Base-by-base conservation (phyloP, 2,888 invertebrate species). In the Cyaniris semiargus region DNA sequence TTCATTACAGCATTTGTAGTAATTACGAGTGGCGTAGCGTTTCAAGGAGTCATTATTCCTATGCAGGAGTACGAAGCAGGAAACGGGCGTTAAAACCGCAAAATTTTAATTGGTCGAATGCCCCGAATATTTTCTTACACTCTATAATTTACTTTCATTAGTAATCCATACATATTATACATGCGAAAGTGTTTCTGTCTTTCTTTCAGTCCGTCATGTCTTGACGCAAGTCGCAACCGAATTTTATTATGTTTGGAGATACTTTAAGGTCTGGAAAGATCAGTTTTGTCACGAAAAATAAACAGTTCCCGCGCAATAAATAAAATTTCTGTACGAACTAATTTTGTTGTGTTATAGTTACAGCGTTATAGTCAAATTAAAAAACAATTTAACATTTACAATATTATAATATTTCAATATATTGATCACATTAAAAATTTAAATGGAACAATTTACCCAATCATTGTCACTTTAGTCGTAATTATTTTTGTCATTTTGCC, bases 1-100 rank as follows among this genome's bases (percentile, higher is more conserved):
- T 89, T 89, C 90, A 91, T 90, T 89, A 86, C 84, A 81, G 83
- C 85, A 88, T 89, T 87, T 88, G 87, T 84, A 83, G 83, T 83
- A 85, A 84, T 84, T 84, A 83, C 81, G 80, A 80, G 79, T 76
- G 78, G 79, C 80, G 81, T 80, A 80, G 82, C 80, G 79, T 79
- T 80, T 79, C 79, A 79, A 79, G 76, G 77, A 78, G 79, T 80
- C 78, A 78, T 77, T 80, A 81, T 81, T 81, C 82, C 81, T 82
- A 80, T 80, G 81, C 80, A 78, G 79, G 79, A 79, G 79, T 80
- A 79, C 79, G 79, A 78, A 80, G 78, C 79, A 79, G 79, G 80
- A 80, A 81, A 80, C 79, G 81, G 77, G 76, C 78, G 77, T 79
- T 80, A 79, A 74, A 76, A 79, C 80, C 78, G 78, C 82, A 80